Evolutionary conservation across 2,797 vertebrate species (phyloP), one percentile per base, ranked within the genome.

Genomic region (Phataginus tricuspis): DNA sequence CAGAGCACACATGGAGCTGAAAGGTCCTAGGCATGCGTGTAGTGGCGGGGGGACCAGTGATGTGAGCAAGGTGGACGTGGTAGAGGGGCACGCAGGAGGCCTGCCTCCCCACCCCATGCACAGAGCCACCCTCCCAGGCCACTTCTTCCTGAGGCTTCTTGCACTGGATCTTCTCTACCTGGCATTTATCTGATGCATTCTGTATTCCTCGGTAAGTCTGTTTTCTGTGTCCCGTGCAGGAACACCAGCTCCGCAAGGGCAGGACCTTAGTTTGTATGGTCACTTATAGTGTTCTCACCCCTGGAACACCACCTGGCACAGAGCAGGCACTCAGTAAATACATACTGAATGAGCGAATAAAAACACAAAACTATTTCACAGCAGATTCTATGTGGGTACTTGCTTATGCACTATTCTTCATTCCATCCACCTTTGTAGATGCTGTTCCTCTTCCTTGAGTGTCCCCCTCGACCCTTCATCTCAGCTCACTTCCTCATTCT

Each of bases 21-120:
- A 51, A 51, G 18, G 19, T 7, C 66, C 51, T 12, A 1, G 19
- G 13, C 6, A 2, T 4, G 19, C 16, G 42, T 1, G 42, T 7
- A 21, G 27, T n/a, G 0, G 2, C 45, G 0, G 25, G 80, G 25
- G 80, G 19, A 1, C 37, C n/a, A 1, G 12, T 4, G 18, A 29
- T 31, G 16, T 49, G 61, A 83, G 55, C 12, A 7, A 83, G 37
- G 72, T 45, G 4, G 34, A 15, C 2, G 0, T 0, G 3, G 31
- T 51, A 7, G 63, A 71, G 21, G 6, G 18, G 49, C 59, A 31
- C 2, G 7, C 5, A 14, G 77, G 19, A 12, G 25, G 10, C 37
- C 64, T 10, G 42, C 29, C 55, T n/a, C 1, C 10, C 5, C 4
- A 31, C 69, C 21, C 39, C 11, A 5, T 29, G 3, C 14, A 37